Evolutionary conservation across 2,113 vertebrate genomes (phyloP), one percentile per base, ranked within the genome.

Genomic region (Quiscalus mexicanus): DNA sequence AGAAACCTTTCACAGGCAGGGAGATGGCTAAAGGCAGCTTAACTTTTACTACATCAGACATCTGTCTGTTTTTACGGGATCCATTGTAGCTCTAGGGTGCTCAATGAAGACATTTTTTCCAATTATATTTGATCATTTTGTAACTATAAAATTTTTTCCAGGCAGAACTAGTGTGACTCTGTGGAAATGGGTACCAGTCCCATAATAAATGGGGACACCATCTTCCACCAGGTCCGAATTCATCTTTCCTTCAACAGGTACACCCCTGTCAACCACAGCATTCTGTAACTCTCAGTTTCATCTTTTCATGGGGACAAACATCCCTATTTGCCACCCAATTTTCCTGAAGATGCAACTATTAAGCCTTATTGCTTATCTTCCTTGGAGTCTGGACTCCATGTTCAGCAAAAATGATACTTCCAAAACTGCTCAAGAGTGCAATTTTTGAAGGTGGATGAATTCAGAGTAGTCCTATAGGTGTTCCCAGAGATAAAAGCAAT

Each of bases 1-100:
- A 80, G 63, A 95, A 94, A 90, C 9, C 14, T 80, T 71, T 81
- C 33, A 83, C 44, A 84, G 80, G 24, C 18, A 62, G 67, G 67
- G 16, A 78, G 47, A 78, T 44, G 30, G 63, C 49, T 75, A 78
- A 67, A 93, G 17, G 8, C 12, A 52, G 33, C 11, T 84, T 70
- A 92, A 80, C 9, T 68, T 86, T 37, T 71, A 47, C n/a, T 90
- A 19, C 25, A 64, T 52, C 47, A 91, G 33, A 63, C 11, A 44
- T 64, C 37, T 88, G 25, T 52, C 35, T 89, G 35, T 63, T 90
- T 92, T 90, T 19, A 12, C 50, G 67, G 13, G 4, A 4, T 53
- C 19, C 23, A 21, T 2, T 70, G 33, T 12, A 12, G 18, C 15
- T 92, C 83, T 65, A 80, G 23, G 23, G 18, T 74, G 35, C 44